A percentile compares a stretch with the other conserved stretches of the same genome.
These are phyloP conservation scores for Pitangus sulphuratus DNA, from an alignment of 2,797 vertebrate genomes.

Conservation along the genomic window DNA sequence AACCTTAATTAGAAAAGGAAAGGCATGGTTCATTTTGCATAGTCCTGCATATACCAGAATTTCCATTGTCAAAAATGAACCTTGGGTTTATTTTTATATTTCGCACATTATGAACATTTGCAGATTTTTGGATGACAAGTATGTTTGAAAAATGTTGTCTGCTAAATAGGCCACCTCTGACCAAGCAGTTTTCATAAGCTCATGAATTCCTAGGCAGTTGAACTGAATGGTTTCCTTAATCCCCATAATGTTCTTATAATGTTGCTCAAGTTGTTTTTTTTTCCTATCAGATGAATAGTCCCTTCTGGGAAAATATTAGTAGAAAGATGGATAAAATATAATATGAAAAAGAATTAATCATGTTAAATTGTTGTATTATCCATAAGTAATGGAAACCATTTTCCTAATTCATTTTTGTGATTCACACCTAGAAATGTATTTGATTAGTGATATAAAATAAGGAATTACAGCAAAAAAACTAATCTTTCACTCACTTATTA, in stretches of 20 bases:
- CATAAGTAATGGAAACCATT: neutral
- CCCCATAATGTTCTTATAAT: neutral
- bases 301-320: neutral
- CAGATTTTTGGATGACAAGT: neutral
- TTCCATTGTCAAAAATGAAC: neutral
- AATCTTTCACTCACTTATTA: neutral
- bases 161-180: neutral
- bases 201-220: neutral
- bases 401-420: neutral
- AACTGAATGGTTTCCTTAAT: neutral
- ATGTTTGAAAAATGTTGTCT: neutral
- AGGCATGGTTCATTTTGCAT: conserved; percentile 52
- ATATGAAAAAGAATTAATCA: neutral
- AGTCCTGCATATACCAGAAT: neutral
- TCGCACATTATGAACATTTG: neutral
- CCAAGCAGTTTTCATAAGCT: neutral
- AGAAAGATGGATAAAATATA: neutral
- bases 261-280: neutral
- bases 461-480: neutral
- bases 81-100: neutral
- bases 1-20: conserved; percentile 81
- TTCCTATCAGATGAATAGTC: neutral
- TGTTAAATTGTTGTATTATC: neutral
- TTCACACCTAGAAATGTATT: neutral
- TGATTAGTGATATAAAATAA: conserved; percentile 1